Percentiles rank a stretch among this genome's conserved stretches.
phyloP scores from a whole-genome alignment of 1,140 invertebrate genomes.

The Macrotrachela quadricornifera region DNA sequence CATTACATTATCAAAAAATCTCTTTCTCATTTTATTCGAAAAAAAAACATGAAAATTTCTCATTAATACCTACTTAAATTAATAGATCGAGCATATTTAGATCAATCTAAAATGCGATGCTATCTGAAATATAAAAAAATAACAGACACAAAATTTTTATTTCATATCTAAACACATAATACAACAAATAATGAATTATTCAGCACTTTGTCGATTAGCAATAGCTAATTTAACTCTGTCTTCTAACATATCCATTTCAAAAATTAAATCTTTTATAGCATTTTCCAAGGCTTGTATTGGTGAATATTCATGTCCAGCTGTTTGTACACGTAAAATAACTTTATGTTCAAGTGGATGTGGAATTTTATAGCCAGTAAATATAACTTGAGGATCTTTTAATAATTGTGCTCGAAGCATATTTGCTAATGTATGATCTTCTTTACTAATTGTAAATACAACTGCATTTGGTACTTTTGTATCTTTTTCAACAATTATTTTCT shows the following conservation, averaged over 20 bases:
- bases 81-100: too few relatives aligned
- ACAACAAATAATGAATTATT: too few relatives aligned
- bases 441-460: constrained; percentile 63
- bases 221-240: constrained; percentile 39
- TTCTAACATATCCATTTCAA: constrained; percentile 83
- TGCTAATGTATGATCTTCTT: constrained; percentile 64
- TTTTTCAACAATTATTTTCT: constrained; percentile 89
- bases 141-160: too few relatives aligned
- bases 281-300: constrained; percentile 92
- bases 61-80: too few relatives aligned
- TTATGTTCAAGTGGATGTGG: constrained; percentile 66
- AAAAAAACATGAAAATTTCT: too few relatives aligned
- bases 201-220: too few relatives aligned
- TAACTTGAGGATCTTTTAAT: constrained; percentile 52
- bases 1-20: too few relatives aligned
- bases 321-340: constrained; percentile 65
- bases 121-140: too few relatives aligned
- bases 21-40: too few relatives aligned
- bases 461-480: constrained; percentile 98
- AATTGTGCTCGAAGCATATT: constrained; percentile 58
- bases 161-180: too few relatives aligned
- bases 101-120: too few relatives aligned
- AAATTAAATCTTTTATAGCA: constrained; percentile 89
- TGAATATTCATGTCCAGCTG: constrained; percentile 46
- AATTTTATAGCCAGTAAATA: constrained; percentile 67